Conservation (phyloP, 2,797 vertebrate species). For the Oreochromis mossambicus region DNA sequence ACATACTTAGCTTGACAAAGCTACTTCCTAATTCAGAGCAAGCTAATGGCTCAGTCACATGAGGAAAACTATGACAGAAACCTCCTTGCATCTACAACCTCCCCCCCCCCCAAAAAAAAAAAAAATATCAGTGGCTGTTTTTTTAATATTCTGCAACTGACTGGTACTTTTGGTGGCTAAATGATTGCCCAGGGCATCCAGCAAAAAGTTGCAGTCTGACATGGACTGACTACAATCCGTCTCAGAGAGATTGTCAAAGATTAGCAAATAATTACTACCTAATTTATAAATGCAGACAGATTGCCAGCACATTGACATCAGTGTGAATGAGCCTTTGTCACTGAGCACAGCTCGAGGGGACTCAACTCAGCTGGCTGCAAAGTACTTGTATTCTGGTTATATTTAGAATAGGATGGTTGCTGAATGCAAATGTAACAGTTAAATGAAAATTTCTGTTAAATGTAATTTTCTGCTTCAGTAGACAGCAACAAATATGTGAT, state of each 20-base stretch:
- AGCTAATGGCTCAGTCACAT: neutral
- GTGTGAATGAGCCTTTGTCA: neutral
- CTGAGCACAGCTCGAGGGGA: neutral
- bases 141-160: neutral
- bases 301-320: neutral
- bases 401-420: neutral
- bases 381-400: neutral
- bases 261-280: neutral
- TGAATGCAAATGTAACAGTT: neutral
- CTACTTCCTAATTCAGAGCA: neutral
- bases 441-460: neutral
- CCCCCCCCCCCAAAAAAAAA: neutral
- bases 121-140: neutral
- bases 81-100: too few relatives aligned
- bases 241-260: neutral
- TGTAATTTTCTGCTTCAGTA: neutral
- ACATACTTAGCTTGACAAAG: neutral
- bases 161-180: too few relatives aligned
- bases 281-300: neutral
- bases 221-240: neutral
- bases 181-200: neutral
- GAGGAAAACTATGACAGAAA: neutral
- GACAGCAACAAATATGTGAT: neutral
- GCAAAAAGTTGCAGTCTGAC: neutral
- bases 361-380: neutral